Conservation (phyloP, 1,140 invertebrate species). For the Dreissena polymorpha region DNA sequence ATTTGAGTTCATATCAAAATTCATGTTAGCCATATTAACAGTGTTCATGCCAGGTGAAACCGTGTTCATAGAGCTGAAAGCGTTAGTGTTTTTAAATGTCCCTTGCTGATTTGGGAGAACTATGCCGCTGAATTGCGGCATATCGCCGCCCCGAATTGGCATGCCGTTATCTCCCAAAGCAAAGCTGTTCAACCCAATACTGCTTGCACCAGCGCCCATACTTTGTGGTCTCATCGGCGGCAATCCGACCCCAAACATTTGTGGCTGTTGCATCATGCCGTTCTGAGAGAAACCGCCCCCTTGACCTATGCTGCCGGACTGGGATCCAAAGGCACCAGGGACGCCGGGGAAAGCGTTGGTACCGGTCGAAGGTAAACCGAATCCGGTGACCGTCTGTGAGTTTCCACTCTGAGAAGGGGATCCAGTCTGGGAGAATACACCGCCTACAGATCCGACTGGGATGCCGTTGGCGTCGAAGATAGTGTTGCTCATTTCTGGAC, state of each 20-base stretch:
- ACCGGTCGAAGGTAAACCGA: not conserved
- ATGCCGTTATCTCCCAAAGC: not conserved
- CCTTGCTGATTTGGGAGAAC: not conserved
- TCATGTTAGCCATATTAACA: too few species aligned
- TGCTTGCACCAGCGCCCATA: too few species aligned
- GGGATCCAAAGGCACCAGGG: not conserved
- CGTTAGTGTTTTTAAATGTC: too few species aligned
- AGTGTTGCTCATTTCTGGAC: slow-evolving; percentile 40
- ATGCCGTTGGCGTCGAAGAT: slow-evolving; percentile 41
- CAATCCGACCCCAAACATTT: too few species aligned
- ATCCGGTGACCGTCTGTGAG: not conserved
- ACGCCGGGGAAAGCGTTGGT: too few species aligned
- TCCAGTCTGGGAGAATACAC: not conserved
- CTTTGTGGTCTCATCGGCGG: too few species aligned
- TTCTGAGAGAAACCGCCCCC: not conserved
- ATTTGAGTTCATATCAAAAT: too few species aligned
- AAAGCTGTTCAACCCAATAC: not conserved
- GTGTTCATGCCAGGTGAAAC: too few species aligned
- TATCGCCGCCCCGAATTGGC: not conserved
- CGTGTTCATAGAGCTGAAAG: too few species aligned
- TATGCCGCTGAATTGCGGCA: not conserved
- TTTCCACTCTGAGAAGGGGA: not conserved
- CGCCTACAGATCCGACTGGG: slow-evolving; percentile 13
- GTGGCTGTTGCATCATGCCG: not conserved
- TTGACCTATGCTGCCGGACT: not conserved